Evolutionary conservation across 1,140 invertebrate species (phyloP).

Genomic region (Oedothorax gibbosus): DNA sequence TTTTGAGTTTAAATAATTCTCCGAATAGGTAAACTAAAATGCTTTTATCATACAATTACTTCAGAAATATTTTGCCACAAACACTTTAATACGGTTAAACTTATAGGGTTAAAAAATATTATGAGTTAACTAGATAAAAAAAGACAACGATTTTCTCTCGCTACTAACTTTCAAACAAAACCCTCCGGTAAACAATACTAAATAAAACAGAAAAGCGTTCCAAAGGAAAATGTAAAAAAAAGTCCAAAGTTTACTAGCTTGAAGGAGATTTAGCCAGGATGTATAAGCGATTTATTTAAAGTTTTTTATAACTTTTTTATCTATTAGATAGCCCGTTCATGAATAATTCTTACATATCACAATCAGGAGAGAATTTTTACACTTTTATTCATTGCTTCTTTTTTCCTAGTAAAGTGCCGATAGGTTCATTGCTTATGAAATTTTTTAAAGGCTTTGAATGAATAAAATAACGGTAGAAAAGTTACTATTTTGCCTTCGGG

Average conservation of each 20-base stretch:
- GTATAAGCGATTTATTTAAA: constrained; percentile 17
- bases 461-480: neutral
- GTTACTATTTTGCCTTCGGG: neutral
- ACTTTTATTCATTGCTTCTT: constrained; percentile 17
- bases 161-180: neutral
- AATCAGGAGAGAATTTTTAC: constrained; percentile 3
- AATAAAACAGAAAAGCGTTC: neutral
- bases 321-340: constrained; percentile 21
- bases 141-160: neutral
- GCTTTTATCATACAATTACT: no score
- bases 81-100: no score
- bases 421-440: constrained; percentile 28
- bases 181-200: neutral
- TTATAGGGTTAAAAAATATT: no score
- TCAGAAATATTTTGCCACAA: no score
- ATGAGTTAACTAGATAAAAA: no score
- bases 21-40: no score
- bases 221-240: neutral
- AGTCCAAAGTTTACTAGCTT: constrained; percentile 16
- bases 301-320: neutral
- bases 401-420: constrained; percentile 23
- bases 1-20: no score
- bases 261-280: constrained; percentile 21
- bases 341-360: constrained; percentile 27
- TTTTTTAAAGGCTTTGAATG: neutral